A percentile compares a stretch with the other conserved stretches of the same genome.
Evolutionary conservation across 2,113 vertebrate genomes (phyloP).

Genomic region (Microcebus jonahi): DNA sequence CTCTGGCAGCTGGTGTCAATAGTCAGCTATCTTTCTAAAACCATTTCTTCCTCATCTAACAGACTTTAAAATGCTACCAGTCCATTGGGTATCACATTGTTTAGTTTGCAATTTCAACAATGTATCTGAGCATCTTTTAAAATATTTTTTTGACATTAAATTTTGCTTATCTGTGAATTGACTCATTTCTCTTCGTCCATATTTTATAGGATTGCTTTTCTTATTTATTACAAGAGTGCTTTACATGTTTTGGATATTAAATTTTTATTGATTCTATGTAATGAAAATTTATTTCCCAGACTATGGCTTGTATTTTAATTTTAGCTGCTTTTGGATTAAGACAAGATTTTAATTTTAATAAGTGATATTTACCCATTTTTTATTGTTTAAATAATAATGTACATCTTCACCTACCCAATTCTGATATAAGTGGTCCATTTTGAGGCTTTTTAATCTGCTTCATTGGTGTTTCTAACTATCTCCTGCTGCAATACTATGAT

Average conservation of each 20-base stretch:
- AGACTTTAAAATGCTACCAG: neutral
- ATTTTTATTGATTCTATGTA: neutral
- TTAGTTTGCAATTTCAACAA: neutral
- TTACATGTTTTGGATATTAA: neutral
- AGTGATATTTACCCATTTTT: neutral
- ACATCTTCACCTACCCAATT: neutral
- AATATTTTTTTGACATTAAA: neutral
- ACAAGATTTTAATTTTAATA: neutral
- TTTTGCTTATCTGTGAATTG: neutral
- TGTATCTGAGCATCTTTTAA: neutral
- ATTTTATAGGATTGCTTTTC: neutral
- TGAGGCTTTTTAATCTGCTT: neutral
- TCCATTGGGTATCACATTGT: neutral
- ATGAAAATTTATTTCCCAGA: neutral
- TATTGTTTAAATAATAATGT: neutral
- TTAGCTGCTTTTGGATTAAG: neutral
- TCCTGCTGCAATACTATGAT: neutral
- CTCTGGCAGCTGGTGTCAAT: no score
- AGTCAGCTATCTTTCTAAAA: no score
- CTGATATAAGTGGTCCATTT: neutral
- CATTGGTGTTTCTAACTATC: neutral
- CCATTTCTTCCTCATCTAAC: no score
- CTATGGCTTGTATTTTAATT: neutral
- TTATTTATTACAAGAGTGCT: neutral
- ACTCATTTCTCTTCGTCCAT: neutral